Base-by-base conservation (phyloP, 2,113 vertebrate species). In the Oncorhynchus keta region DNA sequence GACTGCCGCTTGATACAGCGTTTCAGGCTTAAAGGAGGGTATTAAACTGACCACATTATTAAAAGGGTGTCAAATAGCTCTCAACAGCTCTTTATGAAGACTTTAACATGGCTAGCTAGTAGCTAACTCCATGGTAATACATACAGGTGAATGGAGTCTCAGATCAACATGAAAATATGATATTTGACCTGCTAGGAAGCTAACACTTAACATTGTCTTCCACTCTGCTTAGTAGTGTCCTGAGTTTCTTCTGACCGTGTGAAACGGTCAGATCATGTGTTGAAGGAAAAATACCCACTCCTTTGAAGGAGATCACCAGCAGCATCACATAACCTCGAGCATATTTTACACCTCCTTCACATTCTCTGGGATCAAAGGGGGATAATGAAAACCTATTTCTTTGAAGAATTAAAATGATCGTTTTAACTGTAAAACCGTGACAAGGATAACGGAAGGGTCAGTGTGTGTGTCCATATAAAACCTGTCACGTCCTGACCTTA, bases 21-120 rank as follows among this genome's bases (percentile, higher is more conserved):
- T 45, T 9, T 45, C 39, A 30, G 82, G 86, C 85, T 87, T 86
- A 76, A 76, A 75, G 82, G 39, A 45, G 49, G 74, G 70, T 81
- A 77, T 87, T 84, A 78, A 83, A 84, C 76, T 86, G 89, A 83
- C 89, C 87, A 83, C 78, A 81, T 86, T 89, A 87, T 72, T 45
- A 45, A 45, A 73, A 24, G 74, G 68, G 79, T 81, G 85, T 86
- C 79, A 80, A 75, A 82, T 64, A 45, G 39, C 39, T 45, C 66
- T 65, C 26, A n/a, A 69, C 16, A 51, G 61, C 70, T 80, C 48
- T 75, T 79, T 35, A 61, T 48, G 59, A 71, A 68, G 79, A 76
- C 77, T 83, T 78, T 76, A 26, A 9, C 39, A 45, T 45, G 9
- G 39, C 39, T 39, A 39, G 39, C 39, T 39, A 9, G 7, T 9